Percentiles rank a stretch among this genome's conserved stretches.
Conservation (phyloP, 2,888 invertebrate genomes). For the Cephus sareptanus region DNA sequence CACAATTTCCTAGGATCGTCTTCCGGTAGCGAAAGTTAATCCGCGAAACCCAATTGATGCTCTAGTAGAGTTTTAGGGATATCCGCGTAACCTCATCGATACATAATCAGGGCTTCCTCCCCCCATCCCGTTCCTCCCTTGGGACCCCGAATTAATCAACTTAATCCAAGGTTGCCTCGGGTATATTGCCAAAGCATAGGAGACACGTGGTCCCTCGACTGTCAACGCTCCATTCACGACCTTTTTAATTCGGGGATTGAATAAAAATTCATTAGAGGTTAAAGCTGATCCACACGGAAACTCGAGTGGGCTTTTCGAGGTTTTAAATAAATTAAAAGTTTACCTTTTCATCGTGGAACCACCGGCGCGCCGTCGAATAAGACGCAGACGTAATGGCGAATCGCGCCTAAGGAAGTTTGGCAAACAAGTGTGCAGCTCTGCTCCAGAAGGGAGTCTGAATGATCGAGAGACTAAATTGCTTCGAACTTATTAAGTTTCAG, state of each 20-base stretch:
- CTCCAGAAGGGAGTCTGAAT: neutral
- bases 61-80: conserved; percentile 6
- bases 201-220: conserved; percentile 6
- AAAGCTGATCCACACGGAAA: conserved; percentile 9
- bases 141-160: conserved; percentile 16
- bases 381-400: neutral
- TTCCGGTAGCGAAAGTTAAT: conserved; percentile 39
- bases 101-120: conserved; percentile 12
- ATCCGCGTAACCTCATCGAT: conserved; percentile 17
- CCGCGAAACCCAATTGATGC: conserved; percentile 35
- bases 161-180: conserved; percentile 17
- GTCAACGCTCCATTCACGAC: conserved; percentile 28
- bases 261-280: conserved; percentile 48
- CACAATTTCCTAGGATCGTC: conserved; percentile 23
- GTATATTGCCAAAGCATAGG: conserved; percentile 8
- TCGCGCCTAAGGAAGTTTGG: neutral
- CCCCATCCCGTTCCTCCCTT: neutral
- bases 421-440: neutral
- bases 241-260: conserved; percentile 45
- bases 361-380: neutral
- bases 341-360: conserved; percentile 19
- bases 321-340: conserved; percentile 53
- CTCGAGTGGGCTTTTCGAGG: conserved; percentile 17
- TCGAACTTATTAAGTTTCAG: conserved; percentile 24
- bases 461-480: neutral